These are phyloP conservation scores for human (Homo sapiens) DNA, from an alignment of 2,113 vertebrate species.

Conservation along the genomic window DNA sequence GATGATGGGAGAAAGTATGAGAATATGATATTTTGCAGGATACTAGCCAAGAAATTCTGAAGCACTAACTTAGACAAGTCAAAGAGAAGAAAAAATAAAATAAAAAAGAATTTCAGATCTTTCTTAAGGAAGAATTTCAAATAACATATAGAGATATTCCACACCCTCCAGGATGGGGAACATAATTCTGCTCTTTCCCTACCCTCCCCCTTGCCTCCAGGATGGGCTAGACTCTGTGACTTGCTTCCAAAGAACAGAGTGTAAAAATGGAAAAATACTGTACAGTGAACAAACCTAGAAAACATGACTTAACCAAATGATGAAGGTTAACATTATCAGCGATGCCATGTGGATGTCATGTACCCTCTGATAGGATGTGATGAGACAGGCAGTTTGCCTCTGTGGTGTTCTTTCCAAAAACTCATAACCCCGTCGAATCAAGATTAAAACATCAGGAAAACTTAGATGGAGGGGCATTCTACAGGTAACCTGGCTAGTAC, in stretches of 20 bases:
- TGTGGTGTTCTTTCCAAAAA: background rate
- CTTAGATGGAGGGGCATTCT: background rate
- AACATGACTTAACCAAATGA: background rate
- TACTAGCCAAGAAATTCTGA: background rate
- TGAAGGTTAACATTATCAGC: background rate
- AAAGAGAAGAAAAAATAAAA: background rate
- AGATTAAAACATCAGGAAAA: background rate
- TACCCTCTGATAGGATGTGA: too few species aligned
- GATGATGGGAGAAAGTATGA: background rate
- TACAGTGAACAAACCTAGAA: background rate
- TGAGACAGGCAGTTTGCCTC: background rate
- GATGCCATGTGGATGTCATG: background rate
- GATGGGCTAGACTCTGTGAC: background rate
- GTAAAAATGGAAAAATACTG: background rate
- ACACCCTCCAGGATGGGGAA: background rate
- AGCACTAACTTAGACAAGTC: background rate
- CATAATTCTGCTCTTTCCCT: background rate
- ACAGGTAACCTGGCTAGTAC: background rate
- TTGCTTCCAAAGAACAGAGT: background rate
- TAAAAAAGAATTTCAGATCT: background rate
- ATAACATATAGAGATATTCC: background rate
- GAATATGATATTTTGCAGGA: background rate
- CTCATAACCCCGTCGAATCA: background rate
- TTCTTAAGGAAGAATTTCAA: constrained; percentile 3
- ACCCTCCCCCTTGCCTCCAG: background rate